Percentiles rank a stretch among this genome's conserved stretches.
Evolutionary conservation across 2,797 vertebrate genomes (phyloP).

Genomic region (Tenualosa thibaudeaui): DNA sequence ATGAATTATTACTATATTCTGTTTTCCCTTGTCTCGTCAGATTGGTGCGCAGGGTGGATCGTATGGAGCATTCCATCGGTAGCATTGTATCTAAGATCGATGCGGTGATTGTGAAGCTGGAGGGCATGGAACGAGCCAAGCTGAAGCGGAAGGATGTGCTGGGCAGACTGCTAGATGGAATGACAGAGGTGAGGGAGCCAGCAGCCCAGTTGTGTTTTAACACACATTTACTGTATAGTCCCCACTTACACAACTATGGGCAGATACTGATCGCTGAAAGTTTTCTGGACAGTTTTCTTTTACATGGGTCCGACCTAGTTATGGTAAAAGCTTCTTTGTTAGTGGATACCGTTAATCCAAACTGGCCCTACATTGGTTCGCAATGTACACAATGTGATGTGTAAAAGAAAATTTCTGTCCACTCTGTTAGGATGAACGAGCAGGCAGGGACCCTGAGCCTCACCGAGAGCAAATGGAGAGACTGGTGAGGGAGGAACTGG

Average conservation of each 20-base stretch:
- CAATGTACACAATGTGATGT: too few relatives aligned
- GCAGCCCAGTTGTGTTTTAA: background rate
- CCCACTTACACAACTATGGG: background rate
- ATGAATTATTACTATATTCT: background rate
- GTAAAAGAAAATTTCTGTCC: background rate
- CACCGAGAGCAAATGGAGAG: constrained; percentile 92
- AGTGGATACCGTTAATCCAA: too few relatives aligned
- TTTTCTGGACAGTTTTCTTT: background rate
- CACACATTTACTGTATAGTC: background rate
- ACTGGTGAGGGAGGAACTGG: constrained; percentile 90
- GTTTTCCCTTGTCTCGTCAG: constrained; percentile 61
- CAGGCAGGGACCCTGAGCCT: constrained; percentile 83
- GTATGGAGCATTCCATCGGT: constrained; percentile 98
- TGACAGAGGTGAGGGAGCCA: constrained; percentile 81
- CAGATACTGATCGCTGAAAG: background rate
- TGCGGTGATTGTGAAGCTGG: constrained; percentile 94
- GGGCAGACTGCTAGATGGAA: constrained; percentile 86
- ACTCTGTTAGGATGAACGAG: constrained; percentile 82
- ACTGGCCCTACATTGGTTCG: background rate
- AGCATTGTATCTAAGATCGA: constrained; percentile 98
- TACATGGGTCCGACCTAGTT: too few relatives aligned
- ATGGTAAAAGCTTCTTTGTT: too few relatives aligned
- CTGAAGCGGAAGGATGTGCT: constrained; percentile 90
- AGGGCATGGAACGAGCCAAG: constrained; percentile 92
- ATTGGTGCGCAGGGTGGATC: constrained; percentile 91